phyloP scores from a whole-genome alignment of 1,140 invertebrate species.

The Gonatopus flavifemur region DNA sequence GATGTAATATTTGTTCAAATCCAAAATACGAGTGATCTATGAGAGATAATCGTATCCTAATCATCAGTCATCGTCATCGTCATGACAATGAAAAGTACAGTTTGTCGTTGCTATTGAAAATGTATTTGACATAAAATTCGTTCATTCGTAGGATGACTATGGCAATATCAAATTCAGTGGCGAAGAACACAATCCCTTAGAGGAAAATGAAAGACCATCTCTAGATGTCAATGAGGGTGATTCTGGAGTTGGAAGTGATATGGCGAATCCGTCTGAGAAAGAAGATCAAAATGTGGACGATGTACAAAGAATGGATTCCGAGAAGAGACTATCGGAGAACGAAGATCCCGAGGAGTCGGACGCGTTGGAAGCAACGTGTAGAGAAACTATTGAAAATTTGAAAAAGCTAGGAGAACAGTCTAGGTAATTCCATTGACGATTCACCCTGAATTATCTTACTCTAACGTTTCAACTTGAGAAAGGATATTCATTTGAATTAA shows the following conservation, averaged over 20 bases:
- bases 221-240: slow-evolving; percentile 53
- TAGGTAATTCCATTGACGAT: slow-evolving; percentile 48
- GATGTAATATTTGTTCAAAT: no score
- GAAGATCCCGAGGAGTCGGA: slow-evolving; percentile 52
- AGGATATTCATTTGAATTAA: neutral
- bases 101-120: no score
- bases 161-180: slow-evolving; percentile 40
- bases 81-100: no score
- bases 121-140: no score
- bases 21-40: no score
- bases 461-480: neutral
- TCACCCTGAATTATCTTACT: neutral
- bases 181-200: slow-evolving; percentile 42
- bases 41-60: no score
- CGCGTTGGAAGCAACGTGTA: slow-evolving; percentile 50
- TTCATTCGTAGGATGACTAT: slow-evolving; percentile 39
- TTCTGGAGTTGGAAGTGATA: slow-evolving; percentile 56
- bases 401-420: slow-evolving; percentile 54
- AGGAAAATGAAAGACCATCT: slow-evolving; percentile 47
- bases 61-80: no score
- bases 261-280: slow-evolving; percentile 50
- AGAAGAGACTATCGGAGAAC: slow-evolving; percentile 35
- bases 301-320: slow-evolving; percentile 35
- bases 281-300: slow-evolving; percentile 55
- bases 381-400: slow-evolving; percentile 56